Evolutionary conservation across 2,797 vertebrate genomes (phyloP).

Genomic region (Toxotes lorentzi): DNA sequence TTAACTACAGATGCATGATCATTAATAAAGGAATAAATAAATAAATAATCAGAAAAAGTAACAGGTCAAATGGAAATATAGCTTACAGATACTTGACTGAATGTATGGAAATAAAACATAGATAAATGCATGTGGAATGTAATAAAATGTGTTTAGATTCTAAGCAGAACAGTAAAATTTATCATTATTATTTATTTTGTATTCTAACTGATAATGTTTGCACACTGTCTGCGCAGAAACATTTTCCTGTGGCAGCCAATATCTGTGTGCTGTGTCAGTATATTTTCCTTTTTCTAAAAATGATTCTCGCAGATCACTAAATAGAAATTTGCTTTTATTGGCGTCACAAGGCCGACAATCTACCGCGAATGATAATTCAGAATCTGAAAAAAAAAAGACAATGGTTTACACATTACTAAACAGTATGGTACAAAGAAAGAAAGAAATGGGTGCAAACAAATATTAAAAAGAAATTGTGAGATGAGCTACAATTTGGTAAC

Average conservation of each 20-base stretch:
- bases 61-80: constrained; percentile 2
- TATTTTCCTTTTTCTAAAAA: not conserved
- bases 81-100: not conserved
- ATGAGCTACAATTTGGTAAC: constrained; percentile 1
- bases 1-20: constrained; percentile 4
- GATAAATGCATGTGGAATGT: not conserved
- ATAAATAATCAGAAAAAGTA: not conserved
- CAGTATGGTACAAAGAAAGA: not conserved
- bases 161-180: not conserved
- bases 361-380: too few species aligned
- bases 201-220: not conserved
- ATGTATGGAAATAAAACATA: not conserved
- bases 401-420: not conserved
- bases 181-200: not conserved
- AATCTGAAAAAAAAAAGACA: not conserved
- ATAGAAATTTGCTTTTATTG: not conserved
- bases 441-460: not conserved
- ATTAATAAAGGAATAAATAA: not conserved
- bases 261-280: not conserved
- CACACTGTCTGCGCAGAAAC: not conserved
- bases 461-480: not conserved
- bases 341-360: not conserved
- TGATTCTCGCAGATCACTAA: not conserved
- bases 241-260: not conserved
- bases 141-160: not conserved